phyloP scores from a whole-genome alignment of 2,888 invertebrate genomes.

The Danaus chrysippus region DNA sequence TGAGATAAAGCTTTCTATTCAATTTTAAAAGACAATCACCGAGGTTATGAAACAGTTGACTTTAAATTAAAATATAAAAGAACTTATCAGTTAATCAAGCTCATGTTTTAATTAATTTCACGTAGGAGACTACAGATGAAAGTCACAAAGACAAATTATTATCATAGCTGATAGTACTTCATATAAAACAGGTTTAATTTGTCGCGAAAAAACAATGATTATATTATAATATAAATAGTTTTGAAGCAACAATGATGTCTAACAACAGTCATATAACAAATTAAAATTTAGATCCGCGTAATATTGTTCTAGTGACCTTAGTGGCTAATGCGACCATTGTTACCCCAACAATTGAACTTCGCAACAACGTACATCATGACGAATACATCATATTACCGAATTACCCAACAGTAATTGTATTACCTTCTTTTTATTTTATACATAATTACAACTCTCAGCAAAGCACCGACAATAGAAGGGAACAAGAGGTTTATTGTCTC shows the following conservation, averaged over 20 bases:
- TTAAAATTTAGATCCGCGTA: constrained; percentile 36
- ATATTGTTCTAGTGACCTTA: constrained; percentile 55
- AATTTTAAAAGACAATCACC: constrained; percentile 54
- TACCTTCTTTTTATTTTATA: constrained; percentile 66
- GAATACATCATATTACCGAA: constrained; percentile 48
- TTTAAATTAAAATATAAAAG: constrained; percentile 27
- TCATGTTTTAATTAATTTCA: constrained; percentile 26
- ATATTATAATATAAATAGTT: not conserved
- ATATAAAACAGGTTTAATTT: too few species aligned
- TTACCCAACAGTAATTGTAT: constrained; percentile 72
- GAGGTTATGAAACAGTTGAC: constrained; percentile 37
- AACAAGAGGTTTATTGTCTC: constrained; percentile 67
- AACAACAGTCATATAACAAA: constrained; percentile 31
- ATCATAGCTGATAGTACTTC: too few species aligned
- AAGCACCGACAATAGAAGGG: constrained; percentile 70
- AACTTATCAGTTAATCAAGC: constrained; percentile 21
- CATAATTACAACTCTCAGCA: constrained; percentile 65
- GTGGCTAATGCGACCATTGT: constrained; percentile 50
- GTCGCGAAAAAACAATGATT: too few species aligned
- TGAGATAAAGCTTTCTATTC: constrained; percentile 65
- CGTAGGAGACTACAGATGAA: not conserved
- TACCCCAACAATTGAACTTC: constrained; percentile 57
- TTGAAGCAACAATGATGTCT: constrained; percentile 3
- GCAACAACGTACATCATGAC: constrained; percentile 45
- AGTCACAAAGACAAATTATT: not conserved